Conservation (phyloP, 1,140 invertebrate genomes). For the Drosophila lowei region DNA sequence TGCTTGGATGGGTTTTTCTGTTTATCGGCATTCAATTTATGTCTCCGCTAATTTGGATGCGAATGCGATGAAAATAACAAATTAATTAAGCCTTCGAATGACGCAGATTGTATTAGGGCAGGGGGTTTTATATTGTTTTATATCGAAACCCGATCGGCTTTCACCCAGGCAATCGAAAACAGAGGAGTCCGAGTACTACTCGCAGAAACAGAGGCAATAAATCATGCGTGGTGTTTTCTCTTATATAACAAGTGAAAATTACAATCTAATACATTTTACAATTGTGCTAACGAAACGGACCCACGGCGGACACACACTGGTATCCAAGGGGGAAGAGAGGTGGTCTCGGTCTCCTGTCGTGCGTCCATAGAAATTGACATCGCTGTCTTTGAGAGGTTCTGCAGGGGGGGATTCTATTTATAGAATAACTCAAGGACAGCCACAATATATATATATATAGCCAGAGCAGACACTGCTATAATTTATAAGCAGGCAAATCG, state of each 20-base stretch:
- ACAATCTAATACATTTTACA: slow-evolving; percentile 25
- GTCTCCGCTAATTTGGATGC: slow-evolving; percentile 32
- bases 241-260: slow-evolving; percentile 26
- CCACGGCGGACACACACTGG: background rate
- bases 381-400: slow-evolving; percentile 28
- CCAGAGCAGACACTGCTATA: slow-evolving; percentile 57
- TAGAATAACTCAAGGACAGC: slow-evolving; percentile 42
- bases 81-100: slow-evolving; percentile 48
- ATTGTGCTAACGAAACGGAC: slow-evolving; percentile 24
- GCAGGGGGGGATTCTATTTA: slow-evolving; percentile 31
- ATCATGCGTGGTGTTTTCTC: slow-evolving; percentile 19
- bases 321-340: slow-evolving; percentile 1
- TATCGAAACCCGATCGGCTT: slow-evolving; percentile 48
- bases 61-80: slow-evolving; percentile 20
- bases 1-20: slow-evolving; percentile 35
- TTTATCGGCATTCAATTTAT: slow-evolving; percentile 32
- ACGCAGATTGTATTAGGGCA: slow-evolving; percentile 28
- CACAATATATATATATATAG: slow-evolving; percentile 27
- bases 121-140: slow-evolving; percentile 11
- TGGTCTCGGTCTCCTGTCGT: slow-evolving; percentile 22
- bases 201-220: slow-evolving; percentile 18
- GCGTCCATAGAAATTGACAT: slow-evolving; percentile 37
- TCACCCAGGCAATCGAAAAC: slow-evolving; percentile 48
- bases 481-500: slow-evolving; percentile 69
- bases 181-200: slow-evolving; percentile 5